Percentiles rank a stretch among this genome's conserved stretches.
phyloP scores from a whole-genome alignment of 2,888 invertebrate species.

The Bombylius discolor region DNA sequence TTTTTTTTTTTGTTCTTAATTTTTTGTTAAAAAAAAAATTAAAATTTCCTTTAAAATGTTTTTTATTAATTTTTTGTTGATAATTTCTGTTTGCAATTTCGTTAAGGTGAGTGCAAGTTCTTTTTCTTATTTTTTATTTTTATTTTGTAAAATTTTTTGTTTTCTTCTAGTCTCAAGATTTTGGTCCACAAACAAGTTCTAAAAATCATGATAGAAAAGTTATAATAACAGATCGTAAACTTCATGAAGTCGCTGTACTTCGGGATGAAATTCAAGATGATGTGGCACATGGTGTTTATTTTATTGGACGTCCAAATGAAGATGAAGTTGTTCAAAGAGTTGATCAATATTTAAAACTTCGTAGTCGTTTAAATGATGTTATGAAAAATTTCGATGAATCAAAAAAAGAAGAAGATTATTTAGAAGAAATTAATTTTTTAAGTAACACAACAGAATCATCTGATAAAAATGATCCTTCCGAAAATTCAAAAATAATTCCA shows the following conservation, averaged over 20 bases:
- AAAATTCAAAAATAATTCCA: slow-evolving; percentile 16
- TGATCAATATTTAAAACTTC: slow-evolving; percentile 5
- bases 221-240: slow-evolving; percentile 17
- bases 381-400: slow-evolving; percentile 10
- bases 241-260: slow-evolving; percentile 22
- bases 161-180: slow-evolving; percentile 18
- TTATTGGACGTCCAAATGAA: slow-evolving; percentile 8
- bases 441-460: background rate
- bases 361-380: background rate
- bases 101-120: too few relatives aligned
- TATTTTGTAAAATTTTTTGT: background rate
- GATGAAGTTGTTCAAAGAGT: slow-evolving; percentile 11
- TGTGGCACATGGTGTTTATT: slow-evolving; percentile 14
- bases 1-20: too few relatives aligned
- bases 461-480: slow-evolving; percentile 17
- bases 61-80: too few relatives aligned
- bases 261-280: slow-evolving; percentile 24
- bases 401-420: background rate
- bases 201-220: slow-evolving; percentile 16
- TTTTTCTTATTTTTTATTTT: background rate
- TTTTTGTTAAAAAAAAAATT: too few relatives aligned
- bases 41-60: too few relatives aligned
- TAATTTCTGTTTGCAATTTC: too few relatives aligned
- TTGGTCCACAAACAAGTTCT: slow-evolving; percentile 20
- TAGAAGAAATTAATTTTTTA: background rate